Conservation (phyloP, 2,797 vertebrate genomes). For the Gymnoscopelus braueri region DNA sequence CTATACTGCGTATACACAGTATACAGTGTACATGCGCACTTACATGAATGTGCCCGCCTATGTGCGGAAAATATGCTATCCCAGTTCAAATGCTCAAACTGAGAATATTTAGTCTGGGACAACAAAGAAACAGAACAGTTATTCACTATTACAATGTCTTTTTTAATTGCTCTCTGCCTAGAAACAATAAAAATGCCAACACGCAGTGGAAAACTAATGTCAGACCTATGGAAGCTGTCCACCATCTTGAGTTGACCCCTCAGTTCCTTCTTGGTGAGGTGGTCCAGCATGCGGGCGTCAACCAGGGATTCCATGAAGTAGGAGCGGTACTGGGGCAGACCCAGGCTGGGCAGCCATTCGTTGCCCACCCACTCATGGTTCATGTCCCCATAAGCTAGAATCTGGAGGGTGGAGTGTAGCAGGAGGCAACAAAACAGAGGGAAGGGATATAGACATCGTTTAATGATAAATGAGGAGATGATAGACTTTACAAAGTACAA, state of each 20-base stretch:
- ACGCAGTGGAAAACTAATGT: neutral
- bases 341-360: conserved; percentile 87
- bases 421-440: neutral
- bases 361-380: conserved; percentile 89
- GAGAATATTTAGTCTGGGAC: too few relatives aligned
- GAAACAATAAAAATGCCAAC: too few relatives aligned
- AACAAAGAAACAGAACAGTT: too few relatives aligned
- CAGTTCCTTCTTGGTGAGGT: conserved; percentile 89
- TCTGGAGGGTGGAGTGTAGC: conserved; percentile 61
- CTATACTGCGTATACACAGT: too few relatives aligned
- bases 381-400: conserved; percentile 88
- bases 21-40: too few relatives aligned
- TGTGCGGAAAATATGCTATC: too few relatives aligned
- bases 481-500: too few relatives aligned
- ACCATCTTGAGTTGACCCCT: conserved; percentile 89
- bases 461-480: too few relatives aligned
- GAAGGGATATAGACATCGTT: neutral
- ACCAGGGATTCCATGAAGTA: conserved; percentile 90
- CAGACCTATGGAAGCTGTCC: conserved; percentile 87
- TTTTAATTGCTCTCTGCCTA: too few relatives aligned
- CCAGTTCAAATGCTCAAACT: too few relatives aligned
- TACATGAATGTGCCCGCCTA: too few relatives aligned
- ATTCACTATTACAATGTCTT: too few relatives aligned
- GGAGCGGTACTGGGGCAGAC: conserved; percentile 87
- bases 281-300: conserved; percentile 87